Conservation (phyloP, 2,797 vertebrate species). For the Euphonia xanthogaster region DNA sequence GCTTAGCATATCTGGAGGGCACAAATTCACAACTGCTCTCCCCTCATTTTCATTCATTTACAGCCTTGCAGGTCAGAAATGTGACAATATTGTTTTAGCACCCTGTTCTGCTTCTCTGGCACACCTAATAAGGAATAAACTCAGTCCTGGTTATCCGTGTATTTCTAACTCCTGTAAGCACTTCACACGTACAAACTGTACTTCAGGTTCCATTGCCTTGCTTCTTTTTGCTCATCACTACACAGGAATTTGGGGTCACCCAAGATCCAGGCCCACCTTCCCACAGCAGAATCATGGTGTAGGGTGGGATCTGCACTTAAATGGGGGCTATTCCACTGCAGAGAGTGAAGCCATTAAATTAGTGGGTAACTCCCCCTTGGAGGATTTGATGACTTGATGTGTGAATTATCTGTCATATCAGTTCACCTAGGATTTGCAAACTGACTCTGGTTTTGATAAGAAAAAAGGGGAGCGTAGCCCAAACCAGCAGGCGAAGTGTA, state of each 20-base stretch:
- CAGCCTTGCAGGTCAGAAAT: neutral
- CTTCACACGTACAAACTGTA: neutral
- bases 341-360: neutral
- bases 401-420: neutral
- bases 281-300: neutral
- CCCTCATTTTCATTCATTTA: neutral
- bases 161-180: neutral
- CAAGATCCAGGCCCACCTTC: neutral
- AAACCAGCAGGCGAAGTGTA: neutral
- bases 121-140: neutral
- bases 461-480: neutral
- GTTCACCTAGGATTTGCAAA: slow-evolving; percentile 30
- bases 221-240: neutral
- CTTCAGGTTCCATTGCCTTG: neutral
- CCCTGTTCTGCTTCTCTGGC: neutral
- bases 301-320: neutral
- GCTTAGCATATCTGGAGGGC: neutral
- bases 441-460: neutral
- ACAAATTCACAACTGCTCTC: neutral
- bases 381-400: neutral
- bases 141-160: neutral
- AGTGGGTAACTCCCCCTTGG: neutral
- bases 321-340: neutral
- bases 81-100: neutral
- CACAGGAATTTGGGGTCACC: neutral